A percentile compares a stretch with the other conserved stretches of the same genome.
phyloP scores from a whole-genome alignment of 2,797 vertebrate genomes.

The Acanthornis magna region DNA sequence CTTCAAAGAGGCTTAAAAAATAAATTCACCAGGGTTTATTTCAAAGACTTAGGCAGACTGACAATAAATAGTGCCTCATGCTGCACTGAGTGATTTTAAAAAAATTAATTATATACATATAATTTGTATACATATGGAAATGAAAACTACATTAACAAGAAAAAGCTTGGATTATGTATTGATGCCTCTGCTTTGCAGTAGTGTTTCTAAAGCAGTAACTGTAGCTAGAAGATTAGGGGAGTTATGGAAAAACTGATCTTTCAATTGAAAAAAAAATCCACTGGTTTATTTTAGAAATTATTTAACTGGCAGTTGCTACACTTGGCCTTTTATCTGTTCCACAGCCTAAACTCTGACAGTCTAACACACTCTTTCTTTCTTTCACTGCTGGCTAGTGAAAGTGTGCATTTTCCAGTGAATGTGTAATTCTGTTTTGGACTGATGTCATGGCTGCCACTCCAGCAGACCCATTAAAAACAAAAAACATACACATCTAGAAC shows the following conservation, averaged over 20 bases:
- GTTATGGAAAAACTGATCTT: neutral
- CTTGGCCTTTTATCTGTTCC: conserved; percentile 52
- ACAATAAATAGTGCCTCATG: neutral
- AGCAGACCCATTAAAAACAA: conserved; percentile 10
- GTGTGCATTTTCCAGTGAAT: conserved; percentile 37
- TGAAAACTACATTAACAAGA: neutral
- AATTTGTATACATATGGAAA: neutral
- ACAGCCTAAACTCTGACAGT: neutral
- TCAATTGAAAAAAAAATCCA: neutral
- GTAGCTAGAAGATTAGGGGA: neutral
- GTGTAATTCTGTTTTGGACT: conserved; percentile 21
- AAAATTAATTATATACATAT: neutral
- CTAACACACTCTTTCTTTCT: conserved; percentile 3
- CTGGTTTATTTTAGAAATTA: conserved; percentile 27
- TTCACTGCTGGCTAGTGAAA: conserved; percentile 10
- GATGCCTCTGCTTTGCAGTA: neutral
- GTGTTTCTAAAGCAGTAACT: neutral
- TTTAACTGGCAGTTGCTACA: conserved; percentile 10
- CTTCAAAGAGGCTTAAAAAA: neutral
- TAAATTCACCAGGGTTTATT: neutral
- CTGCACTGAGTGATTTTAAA: neutral
- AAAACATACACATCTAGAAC: neutral
- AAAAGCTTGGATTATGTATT: neutral
- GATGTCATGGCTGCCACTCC: conserved; percentile 25
- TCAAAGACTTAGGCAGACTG: neutral